Evolutionary conservation across 2,113 vertebrate species (phyloP).

Genomic region (Takifugu bimaculatus): DNA sequence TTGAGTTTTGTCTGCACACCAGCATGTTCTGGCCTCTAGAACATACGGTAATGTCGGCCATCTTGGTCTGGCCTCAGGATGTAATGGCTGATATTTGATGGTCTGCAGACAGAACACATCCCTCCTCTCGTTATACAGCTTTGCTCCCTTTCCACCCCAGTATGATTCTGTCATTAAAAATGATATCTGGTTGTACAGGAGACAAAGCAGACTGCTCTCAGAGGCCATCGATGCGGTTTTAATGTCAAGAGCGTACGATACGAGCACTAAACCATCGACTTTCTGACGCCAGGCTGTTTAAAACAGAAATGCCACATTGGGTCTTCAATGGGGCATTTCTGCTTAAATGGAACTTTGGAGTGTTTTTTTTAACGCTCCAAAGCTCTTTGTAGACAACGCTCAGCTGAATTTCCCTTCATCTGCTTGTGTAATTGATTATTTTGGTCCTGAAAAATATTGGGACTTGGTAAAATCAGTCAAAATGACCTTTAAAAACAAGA

Average conservation of each 20-base stretch:
- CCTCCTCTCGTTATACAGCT: no score
- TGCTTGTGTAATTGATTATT: background rate
- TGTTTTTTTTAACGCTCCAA: background rate
- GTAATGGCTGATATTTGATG: constrained; percentile 2
- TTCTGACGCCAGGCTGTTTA: constrained; percentile 51
- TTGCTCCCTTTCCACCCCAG: no score
- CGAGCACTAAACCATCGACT: background rate
- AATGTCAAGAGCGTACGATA: background rate
- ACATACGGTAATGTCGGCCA: background rate
- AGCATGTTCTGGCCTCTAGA: background rate
- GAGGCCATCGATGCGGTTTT: background rate
- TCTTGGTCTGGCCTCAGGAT: constrained; percentile 2
- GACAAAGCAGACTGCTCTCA: constrained; percentile 44
- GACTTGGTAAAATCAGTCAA: background rate
- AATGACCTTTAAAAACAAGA: background rate
- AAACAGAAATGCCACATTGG: constrained; percentile 11
- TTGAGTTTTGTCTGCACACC: constrained; percentile 25
- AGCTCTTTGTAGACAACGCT: background rate
- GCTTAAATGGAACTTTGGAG: background rate
- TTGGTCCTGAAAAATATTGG: background rate
- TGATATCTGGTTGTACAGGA: constrained; percentile 18
- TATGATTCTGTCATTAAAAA: background rate
- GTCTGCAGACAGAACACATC: constrained; percentile 7
- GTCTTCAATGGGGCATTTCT: background rate
- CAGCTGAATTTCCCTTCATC: constrained; percentile 39